Evolutionary conservation across 2,888 invertebrate genomes (phyloP).

Genomic region (Apamea anceps): DNA sequence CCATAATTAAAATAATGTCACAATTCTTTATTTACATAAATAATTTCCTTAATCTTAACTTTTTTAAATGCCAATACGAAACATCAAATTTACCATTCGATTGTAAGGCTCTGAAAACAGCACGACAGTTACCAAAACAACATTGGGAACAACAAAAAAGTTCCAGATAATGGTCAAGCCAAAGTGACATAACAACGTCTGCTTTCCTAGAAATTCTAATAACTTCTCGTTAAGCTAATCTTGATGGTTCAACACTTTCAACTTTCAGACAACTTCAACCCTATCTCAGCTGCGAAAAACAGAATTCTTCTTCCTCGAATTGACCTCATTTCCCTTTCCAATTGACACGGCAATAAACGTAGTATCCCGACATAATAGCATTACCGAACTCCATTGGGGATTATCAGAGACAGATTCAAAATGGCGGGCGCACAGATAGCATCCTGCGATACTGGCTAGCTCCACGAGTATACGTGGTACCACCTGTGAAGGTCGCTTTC

Average conservation of each 20-base stretch:
- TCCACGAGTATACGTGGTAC: background rate
- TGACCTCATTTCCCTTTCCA: constrained; percentile 25
- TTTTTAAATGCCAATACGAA: background rate
- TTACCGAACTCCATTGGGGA: constrained; percentile 35
- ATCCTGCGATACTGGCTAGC: constrained; percentile 2
- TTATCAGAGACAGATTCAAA: constrained; percentile 37
- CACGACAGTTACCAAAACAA: background rate
- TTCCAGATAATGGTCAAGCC: background rate
- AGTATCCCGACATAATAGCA: constrained; percentile 14
- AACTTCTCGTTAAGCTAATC: background rate
- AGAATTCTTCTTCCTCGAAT: background rate
- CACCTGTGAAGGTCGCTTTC: constrained; percentile 2
- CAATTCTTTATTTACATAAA: too few species aligned
- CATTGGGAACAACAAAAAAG: background rate
- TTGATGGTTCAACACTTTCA: constrained; percentile 2
- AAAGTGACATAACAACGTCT: background rate
- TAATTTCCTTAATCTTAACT: background rate
- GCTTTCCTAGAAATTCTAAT: background rate
- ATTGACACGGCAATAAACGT: constrained; percentile 24
- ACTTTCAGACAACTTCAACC: constrained; percentile 7
- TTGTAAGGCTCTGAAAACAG: background rate
- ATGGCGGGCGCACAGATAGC: constrained; percentile 14
- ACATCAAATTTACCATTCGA: background rate
- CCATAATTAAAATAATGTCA: background rate
- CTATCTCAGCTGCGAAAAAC: background rate